Base-by-base conservation (phyloP, 1,140 invertebrate genomes). In the Hylaeus volcanicus region DNA sequence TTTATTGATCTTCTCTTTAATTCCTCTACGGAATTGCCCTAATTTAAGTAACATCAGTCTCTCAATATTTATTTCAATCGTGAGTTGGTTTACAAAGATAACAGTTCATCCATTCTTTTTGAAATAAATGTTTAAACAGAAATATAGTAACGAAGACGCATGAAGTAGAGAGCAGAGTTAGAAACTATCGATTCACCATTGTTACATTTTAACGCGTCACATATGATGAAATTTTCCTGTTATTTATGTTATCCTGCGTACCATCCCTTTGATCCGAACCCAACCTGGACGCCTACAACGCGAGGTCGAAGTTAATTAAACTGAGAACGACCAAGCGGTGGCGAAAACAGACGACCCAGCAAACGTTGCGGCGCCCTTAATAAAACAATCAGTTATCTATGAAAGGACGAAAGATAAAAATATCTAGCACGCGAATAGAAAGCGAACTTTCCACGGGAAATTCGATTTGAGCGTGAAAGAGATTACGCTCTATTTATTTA, bases 291-390 rank as follows among this genome's bases (percentile, higher is more conserved):
- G 12, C 15, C 65, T 39, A 48, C 74, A 51, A 45, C 55, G 4
- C 5, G 5, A 5, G 56, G 15, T 41, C 45, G 14, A 41, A 77
- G 75, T 77, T 71, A 77, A 77, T 77, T 77, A 77, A 70, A 77
- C 66, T 43, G 15, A 43, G 11, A 14, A n/a, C 15, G 37, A 37
- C 56, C 51, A 69, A 83, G 64, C 61, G 41, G 12, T 12, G 43
- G 70, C 78, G 71, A 58, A 74, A 58, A 51, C 26, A 43, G 14
- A 26, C 12, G n/a, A 43, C 58, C 55, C 45, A 43, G 41, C 65
- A 61, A 60, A 37, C 41, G n/a, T 2, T 11, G 5, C 69, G 26
- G 60, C 48, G n/a, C 3, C n/a, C 5, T 11, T 56, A 15, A 56
- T 55, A 53, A 81, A 63, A 41, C 45, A 51, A 51, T 11, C 9